Evolutionary conservation across 2,797 vertebrate species (phyloP), one percentile per base, ranked within the genome.

Genomic region (Oreochromis grahami): DNA sequence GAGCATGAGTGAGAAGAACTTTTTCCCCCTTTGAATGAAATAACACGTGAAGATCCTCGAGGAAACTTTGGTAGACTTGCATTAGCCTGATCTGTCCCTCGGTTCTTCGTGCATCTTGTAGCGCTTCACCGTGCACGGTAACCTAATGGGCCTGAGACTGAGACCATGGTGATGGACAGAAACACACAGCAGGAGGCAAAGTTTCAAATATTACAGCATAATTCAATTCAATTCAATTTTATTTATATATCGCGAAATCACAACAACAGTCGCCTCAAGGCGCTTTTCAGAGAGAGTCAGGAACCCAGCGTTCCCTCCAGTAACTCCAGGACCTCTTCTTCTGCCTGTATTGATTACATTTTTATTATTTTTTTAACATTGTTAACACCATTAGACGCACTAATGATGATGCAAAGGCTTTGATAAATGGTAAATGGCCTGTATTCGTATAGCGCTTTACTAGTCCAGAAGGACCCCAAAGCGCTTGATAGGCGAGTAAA

Each of bases 11-110:
- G 2, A 60, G 58, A 36, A 36, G 17, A 36, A 36, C 32, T n/a
- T 34, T 63, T 36, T 63, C 17, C 12, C 32, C 58, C 11, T 63
- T 36, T 63, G 34, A 63, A 3, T 63, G 11, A 63, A 21, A 36
- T 2, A 13, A 0, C 34, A 38, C 4, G 2, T 1, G 3, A 38
- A 8, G 58, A 7, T 8, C 10, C 34, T 63, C 34, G 0, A 21
- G 17, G 5, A 58, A 80, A 72, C 41, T 79, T 48, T 60, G 24
- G 74, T 55, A 4, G 80, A 76, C 48, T 58, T 51, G 12, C 68
- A 14, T 82, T 45, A 58, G 50, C 21, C 32, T 5, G 10, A 63
- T 85, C 5, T 79, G 60, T 78, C 76, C 53, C 58, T 3, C 0
- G 7, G 19, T n/a, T 50, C 41, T 58, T 58, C 72, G 29, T 14